Percentiles rank a stretch among this genome's conserved stretches.
These are phyloP conservation scores for Phylloscopus trochilus DNA, from an alignment of 2,113 vertebrate genomes.

Conservation along the genomic window DNA sequence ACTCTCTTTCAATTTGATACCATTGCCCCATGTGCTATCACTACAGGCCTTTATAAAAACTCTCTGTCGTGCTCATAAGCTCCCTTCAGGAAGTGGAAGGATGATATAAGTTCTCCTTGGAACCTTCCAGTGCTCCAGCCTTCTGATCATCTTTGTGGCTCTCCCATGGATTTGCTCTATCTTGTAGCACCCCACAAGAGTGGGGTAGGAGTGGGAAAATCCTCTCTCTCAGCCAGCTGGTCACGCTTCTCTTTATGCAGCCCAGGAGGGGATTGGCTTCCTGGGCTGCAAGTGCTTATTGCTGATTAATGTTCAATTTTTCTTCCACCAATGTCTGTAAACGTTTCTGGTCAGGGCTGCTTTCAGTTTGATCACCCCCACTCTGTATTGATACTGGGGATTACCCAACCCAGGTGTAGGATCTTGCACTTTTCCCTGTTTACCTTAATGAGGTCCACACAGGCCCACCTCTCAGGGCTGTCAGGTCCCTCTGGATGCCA, in stretches of 20 bases:
- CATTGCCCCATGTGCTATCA: not conserved
- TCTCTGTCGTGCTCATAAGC: not conserved
- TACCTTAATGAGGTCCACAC: not conserved
- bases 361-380: not conserved
- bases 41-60: not conserved
- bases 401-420: not conserved
- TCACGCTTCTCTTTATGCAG: fast-evolving
- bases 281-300: not conserved
- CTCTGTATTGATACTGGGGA: too few relatives aligned
- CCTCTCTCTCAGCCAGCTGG: not conserved
- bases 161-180: not conserved
- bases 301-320: not conserved
- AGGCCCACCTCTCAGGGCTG: too few relatives aligned
- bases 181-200: too few relatives aligned
- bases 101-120: not conserved
- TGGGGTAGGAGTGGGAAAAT: not conserved
- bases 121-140: not conserved
- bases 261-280: not conserved
- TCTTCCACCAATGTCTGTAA: not conserved
- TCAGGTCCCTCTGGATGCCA: not conserved
- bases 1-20: not conserved
- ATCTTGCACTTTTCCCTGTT: not conserved
- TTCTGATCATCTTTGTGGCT: not conserved
- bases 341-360: not conserved
- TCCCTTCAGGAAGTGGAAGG: not conserved